A percentile compares a stretch with the other conserved stretches of the same genome.
phyloP scores from a whole-genome alignment of 2,797 vertebrate genomes.

The Paedocypris micromegethes region DNA sequence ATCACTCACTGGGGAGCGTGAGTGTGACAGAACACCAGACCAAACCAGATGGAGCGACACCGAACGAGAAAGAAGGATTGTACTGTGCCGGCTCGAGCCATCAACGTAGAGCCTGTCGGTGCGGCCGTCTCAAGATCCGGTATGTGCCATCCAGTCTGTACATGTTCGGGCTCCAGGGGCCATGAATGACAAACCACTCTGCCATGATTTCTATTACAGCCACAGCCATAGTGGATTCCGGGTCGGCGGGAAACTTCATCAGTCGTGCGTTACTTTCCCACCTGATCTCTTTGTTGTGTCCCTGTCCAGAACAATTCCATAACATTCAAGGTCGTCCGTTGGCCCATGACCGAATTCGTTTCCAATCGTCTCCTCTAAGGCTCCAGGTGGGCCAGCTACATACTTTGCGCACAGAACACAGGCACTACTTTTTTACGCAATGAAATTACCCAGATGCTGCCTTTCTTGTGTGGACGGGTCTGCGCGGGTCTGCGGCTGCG shows the following conservation, averaged over 20 bases:
- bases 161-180: not conserved
- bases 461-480: too few species aligned
- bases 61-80: not conserved
- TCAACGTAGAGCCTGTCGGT: not conserved
- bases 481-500: too few species aligned
- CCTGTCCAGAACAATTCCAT: not conserved
- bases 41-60: too few species aligned
- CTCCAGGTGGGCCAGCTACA: not conserved
- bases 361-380: not conserved
- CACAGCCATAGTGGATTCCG: not conserved
- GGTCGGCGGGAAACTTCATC: not conserved
- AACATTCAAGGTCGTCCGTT: not conserved
- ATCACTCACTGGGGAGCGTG: too few species aligned
- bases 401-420: too few species aligned
- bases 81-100: not conserved
- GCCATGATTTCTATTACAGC: not conserved
- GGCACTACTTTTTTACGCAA: too few species aligned
- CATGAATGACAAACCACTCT: not conserved
- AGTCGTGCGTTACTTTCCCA: too few species aligned
- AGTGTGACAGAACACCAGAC: too few species aligned
- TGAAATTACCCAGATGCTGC: too few species aligned
- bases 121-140: not conserved
- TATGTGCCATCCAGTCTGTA: not conserved
- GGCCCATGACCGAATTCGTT: not conserved
- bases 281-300: too few species aligned